Evolutionary conservation across 1,140 invertebrate genomes (phyloP).

Genomic region (Papilio machaon): DNA sequence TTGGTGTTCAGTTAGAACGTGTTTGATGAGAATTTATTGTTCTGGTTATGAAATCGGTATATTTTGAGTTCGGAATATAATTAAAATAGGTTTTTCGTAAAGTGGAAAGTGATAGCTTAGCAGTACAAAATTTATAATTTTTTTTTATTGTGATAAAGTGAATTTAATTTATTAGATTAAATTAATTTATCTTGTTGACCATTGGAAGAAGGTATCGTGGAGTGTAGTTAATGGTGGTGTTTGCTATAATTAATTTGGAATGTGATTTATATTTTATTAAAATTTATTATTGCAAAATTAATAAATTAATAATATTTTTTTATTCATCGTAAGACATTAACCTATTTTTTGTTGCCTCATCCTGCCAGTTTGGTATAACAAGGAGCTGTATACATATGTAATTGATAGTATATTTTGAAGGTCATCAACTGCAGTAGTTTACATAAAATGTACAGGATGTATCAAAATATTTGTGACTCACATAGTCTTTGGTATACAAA

Average conservation of each 20-base stretch:
- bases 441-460: slow-evolving; percentile 10
- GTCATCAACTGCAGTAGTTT: neutral
- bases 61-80: neutral
- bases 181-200: neutral
- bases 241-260: slow-evolving; percentile 7
- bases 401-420: neutral
- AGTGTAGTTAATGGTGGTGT: neutral
- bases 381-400: neutral
- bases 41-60: neutral
- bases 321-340: neutral
- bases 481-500: neutral
- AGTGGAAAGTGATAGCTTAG: slow-evolving; percentile 4
- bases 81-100: neutral
- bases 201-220: neutral
- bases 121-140: neutral
- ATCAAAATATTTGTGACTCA: neutral
- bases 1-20: neutral
- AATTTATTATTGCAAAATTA: slow-evolving; percentile 9
- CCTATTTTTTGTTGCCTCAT: slow-evolving; percentile 8
- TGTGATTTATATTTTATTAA: slow-evolving; percentile 20
- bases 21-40: neutral
- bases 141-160: neutral
- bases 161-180: neutral
- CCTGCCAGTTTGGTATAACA: neutral
- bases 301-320: neutral